Evolutionary conservation across 2,113 vertebrate species (phyloP).

Genomic region (Corythoichthys haematopterus): DNA sequence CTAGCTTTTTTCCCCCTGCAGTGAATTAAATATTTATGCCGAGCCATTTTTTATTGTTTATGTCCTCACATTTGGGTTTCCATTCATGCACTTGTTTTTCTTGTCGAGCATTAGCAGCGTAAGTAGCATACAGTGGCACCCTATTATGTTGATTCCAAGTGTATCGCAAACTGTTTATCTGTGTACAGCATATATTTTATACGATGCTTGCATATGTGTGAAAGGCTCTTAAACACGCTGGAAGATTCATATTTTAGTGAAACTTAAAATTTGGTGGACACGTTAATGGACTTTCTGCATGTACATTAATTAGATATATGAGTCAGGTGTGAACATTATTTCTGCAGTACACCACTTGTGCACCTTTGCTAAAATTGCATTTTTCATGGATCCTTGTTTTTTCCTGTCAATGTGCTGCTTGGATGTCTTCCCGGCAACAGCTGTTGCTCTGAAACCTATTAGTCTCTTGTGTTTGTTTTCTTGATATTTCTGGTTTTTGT

Average conservation of each 20-base stretch:
- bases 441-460: background rate
- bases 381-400: background rate
- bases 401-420: background rate
- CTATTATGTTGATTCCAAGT: background rate
- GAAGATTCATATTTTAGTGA: background rate
- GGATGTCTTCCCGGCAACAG: background rate
- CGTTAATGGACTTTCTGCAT: background rate
- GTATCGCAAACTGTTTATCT: background rate
- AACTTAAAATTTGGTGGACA: background rate
- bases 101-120: background rate
- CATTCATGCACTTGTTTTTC: background rate
- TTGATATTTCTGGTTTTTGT: background rate
- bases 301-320: background rate
- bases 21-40: conserved; percentile 21
- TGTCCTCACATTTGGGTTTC: background rate
- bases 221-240: background rate
- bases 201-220: background rate
- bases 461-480: background rate
- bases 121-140: background rate
- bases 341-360: background rate
- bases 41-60: conserved; percentile 17
- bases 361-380: background rate
- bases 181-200: background rate
- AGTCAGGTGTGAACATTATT: background rate
- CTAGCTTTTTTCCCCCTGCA: background rate